phyloP scores from a whole-genome alignment of 1,140 invertebrate genomes.

The Rhagoletis pomonella region DNA sequence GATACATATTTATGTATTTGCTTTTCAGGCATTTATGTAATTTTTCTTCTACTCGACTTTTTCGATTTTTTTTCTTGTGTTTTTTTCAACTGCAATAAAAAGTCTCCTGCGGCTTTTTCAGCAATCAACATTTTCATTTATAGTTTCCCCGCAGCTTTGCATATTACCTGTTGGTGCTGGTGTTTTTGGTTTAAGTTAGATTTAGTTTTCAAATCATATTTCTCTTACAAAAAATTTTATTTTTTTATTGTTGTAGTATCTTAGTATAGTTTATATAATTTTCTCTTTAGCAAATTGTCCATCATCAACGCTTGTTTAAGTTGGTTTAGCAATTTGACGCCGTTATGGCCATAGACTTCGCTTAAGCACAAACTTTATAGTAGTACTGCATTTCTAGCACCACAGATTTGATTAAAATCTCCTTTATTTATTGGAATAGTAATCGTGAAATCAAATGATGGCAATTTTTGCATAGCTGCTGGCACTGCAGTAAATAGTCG shows the following conservation, averaged over 20 bases:
- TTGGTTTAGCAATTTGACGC: too few relatives aligned
- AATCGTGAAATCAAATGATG: not conserved
- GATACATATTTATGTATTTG: not conserved
- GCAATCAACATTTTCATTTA: conserved; percentile 34
- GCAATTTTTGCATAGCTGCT: not conserved
- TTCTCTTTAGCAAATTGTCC: too few relatives aligned
- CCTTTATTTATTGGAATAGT: not conserved
- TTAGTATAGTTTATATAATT: too few relatives aligned
- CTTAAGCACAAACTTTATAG: too few relatives aligned
- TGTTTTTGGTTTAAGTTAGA: too few relatives aligned
- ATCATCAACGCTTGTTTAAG: too few relatives aligned
- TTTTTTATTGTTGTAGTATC: too few relatives aligned
- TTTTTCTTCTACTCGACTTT: not conserved
- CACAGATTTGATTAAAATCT: not conserved
- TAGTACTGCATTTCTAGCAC: not conserved
- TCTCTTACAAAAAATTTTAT: too few relatives aligned
- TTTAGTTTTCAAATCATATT: too few relatives aligned
- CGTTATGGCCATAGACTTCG: too few relatives aligned
- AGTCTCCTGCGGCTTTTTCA: conserved; percentile 25
- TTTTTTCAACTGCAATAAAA: not conserved
- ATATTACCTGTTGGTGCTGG: not conserved
- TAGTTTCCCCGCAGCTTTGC: not conserved
- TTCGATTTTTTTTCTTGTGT: not conserved
- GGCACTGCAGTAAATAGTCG: not conserved
- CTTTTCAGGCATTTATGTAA: not conserved